Base-by-base conservation (phyloP, 2,797 vertebrate species). In the Sebastolobus alascanus region DNA sequence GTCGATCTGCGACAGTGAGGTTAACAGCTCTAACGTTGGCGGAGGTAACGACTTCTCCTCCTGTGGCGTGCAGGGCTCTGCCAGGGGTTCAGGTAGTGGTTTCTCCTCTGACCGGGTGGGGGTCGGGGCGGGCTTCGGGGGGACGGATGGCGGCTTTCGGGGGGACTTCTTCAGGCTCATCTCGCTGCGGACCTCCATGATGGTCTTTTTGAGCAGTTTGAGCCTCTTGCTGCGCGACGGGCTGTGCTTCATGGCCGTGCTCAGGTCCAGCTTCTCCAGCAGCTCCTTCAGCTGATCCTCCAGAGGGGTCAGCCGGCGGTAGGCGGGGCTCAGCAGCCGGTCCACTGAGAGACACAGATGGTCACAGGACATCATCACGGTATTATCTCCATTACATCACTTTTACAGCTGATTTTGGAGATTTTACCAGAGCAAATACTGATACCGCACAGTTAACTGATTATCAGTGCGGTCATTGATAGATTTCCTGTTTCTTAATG, bases 181-280 rank as follows among this genome's bases (percentile, higher is more conserved):
- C 90, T 97, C 96, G 64, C 91, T 95, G 40, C 98, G 97, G n/a
- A 99, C 95, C 75, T 97, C 87, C 61, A 89, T 95, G 50, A 99
- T 99, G 86, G 97, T 96, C 90, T 96, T 99, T 85, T 98, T 99
- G 68, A 99, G 94, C 65, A 99, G 91, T 87, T 99, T 99, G 85
- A 98, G 96, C 75, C 98, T 96, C 93, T 98, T 99, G 93, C 97
- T 99, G 87, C 98, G 95, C 3, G 98, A 99, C 20, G 97, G 97
- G 67, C 98, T 98, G 89, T 97, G 96, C 93, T 98, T 99, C 98
- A 99, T 98, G 77, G 97, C 96, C 52, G 94, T 96, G 64, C 97
- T 98, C 75, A 97, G 94, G 95, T 99, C 98, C 89, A 99, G 95
- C 89, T 97, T 98, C 90, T 99, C 97, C 91, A 99, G 93, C 70